Evolutionary conservation across 2,797 vertebrate genomes (phyloP), one percentile per base, ranked within the genome.

Genomic region (Enteromius afrohamiltoni): DNA sequence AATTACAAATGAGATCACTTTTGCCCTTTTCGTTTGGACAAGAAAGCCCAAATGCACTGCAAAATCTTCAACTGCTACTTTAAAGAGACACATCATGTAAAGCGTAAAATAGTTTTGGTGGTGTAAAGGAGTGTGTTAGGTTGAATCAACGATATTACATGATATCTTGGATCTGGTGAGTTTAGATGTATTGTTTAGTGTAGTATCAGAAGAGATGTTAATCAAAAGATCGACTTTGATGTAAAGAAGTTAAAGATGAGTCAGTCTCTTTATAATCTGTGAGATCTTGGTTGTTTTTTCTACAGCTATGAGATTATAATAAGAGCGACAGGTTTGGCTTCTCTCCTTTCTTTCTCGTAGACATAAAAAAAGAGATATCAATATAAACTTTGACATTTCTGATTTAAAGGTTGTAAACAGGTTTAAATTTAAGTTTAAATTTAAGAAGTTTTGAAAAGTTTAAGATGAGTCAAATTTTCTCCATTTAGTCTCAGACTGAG

Each of bases 1-100:
- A 75, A 55, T 37, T 55, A 55, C 29, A n/a, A n/a, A 55, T 14
- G 31, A 75, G 51, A 37, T 65, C 62, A 65, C 29, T 65, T 64
- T 19, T 9, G 62, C 29, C 16, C 62, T 34, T 34, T 64, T 34
- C 62, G 31, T 45, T 45, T 65, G 62, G 62, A 34, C 62, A 34
- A 9, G 34, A 64, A 34, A 65, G 14, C 29, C 26, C 26, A 26
- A 62, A 14, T 16, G 2, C 58, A 29, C 23, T 62, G 11, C 23
- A 31, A 64, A 17, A 31, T 14, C 23, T 58, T 11, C n/a, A 4
- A 58, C 55, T 26, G 23, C 11, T 60, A 2, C 58, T 62, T 16
- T 19, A 64, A 31, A 64, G 62, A 64, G 62, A 34, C 19, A 3
- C 23, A 19, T 34, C 0, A 34, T 65, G 34, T 1, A 34, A 64